Percentiles rank a stretch among this genome's conserved stretches.
Conservation (phyloP, 2,797 vertebrate species). For the Scyliorhinus canicula region DNA sequence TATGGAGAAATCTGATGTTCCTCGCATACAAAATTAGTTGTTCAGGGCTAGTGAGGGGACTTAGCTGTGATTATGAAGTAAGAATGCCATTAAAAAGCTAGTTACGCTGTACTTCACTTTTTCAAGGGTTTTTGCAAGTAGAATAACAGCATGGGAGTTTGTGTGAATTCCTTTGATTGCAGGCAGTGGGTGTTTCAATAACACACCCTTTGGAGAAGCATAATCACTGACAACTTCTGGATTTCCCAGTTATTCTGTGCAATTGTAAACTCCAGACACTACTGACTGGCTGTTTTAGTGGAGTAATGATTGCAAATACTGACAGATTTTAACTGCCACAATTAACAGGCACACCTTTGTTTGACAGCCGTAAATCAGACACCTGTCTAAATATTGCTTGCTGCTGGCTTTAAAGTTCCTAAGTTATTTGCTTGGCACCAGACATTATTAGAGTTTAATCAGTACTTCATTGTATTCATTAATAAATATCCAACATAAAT, state of each 20-base stretch:
- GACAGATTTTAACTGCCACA: background rate
- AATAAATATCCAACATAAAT: background rate
- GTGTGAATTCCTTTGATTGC: background rate
- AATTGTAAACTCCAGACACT: background rate
- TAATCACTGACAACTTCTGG: background rate
- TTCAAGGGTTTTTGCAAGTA: background rate
- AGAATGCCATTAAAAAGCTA: background rate
- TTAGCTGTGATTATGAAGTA: background rate
- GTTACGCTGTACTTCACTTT: background rate
- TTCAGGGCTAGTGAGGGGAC: background rate
- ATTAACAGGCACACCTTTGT: background rate
- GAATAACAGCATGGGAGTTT: background rate
- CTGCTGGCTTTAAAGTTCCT: background rate
- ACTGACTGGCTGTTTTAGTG: background rate
- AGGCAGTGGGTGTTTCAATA: background rate
- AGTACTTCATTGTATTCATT: background rate
- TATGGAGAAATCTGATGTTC: background rate
- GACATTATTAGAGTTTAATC: background rate
- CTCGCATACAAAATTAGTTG: background rate
- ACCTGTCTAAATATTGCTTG: background rate
- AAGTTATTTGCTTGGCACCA: background rate
- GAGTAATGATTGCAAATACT: background rate
- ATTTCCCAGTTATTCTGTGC: background rate
- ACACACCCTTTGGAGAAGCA: background rate
- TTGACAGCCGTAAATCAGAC: background rate